Percentiles rank a stretch among this genome's conserved stretches.
Conservation (phyloP, 2,113 vertebrate species). For the Hemicordylus capensis region DNA sequence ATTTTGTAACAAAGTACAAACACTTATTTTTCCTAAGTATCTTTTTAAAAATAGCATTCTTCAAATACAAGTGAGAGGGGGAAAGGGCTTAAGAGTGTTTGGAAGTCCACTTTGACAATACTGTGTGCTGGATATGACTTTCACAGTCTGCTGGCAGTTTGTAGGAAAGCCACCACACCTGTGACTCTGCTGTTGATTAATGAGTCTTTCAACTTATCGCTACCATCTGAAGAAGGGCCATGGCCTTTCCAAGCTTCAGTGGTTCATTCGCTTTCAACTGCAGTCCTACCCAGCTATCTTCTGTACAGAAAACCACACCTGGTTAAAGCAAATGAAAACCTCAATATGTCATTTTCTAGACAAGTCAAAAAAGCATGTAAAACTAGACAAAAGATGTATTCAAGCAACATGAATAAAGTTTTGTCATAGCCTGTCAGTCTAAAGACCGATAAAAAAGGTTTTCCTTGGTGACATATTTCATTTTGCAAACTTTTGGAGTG, state of each 20-base stretch:
- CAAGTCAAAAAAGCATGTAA: slow-evolving; percentile 86
- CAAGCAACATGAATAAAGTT: slow-evolving; percentile 85
- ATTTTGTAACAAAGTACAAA: slow-evolving; percentile 32
- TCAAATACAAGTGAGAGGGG: slow-evolving; percentile 31
- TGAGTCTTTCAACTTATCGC: slow-evolving; percentile 93
- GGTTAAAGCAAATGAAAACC: slow-evolving; percentile 91
- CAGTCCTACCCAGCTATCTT: slow-evolving; percentile 81
- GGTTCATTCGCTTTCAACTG: slow-evolving; percentile 87
- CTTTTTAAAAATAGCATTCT: slow-evolving; percentile 1
- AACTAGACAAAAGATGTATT: slow-evolving; percentile 92
- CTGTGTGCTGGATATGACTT: slow-evolving; percentile 93
- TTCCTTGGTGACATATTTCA: slow-evolving; percentile 84
- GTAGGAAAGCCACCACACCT: slow-evolving; percentile 96
- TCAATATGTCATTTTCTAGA: slow-evolving; percentile 89
- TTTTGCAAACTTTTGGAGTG: slow-evolving; percentile 80
- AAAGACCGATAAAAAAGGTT: slow-evolving; percentile 80
- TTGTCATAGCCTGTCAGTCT: slow-evolving; percentile 86
- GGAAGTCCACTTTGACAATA: slow-evolving; percentile 83
- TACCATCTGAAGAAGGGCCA: slow-evolving; percentile 88
- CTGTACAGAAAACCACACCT: slow-evolving; percentile 83
- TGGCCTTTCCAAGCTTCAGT: slow-evolving; percentile 92
- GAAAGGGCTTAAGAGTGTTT: slow-evolving; percentile 71
- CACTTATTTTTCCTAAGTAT: background rate
- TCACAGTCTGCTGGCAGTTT: slow-evolving; percentile 96
- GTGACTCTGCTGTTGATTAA: slow-evolving; percentile 95